Base-by-base conservation (phyloP, 2,797 vertebrate genomes). In the Bovichtus variegatus region DNA sequence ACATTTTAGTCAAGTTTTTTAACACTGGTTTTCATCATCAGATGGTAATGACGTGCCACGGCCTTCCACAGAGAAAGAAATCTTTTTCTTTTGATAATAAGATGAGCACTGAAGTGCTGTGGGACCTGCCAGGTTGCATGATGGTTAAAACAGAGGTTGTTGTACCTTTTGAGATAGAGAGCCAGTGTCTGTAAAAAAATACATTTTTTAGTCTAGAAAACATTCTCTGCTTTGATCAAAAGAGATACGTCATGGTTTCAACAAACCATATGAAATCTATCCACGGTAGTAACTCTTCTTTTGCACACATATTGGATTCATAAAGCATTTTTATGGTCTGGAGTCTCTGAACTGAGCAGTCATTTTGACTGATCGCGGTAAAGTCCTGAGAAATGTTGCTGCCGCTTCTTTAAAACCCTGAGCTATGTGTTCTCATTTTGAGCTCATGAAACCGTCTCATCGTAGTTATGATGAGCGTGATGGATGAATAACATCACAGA, bases 341-440 rank as follows among this genome's bases (percentile, higher is more conserved):
- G 69, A 51, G 50, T 57, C 44, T 72, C 54, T 41, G 34, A 67
- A 69, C 21, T 46, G 31, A 41, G 38, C 51, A 16, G 41, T 29
- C 25, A 49, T 58, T 53, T 21, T 71, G 40, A 47, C n/a, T 65
- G 46, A 77, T 63, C 10, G 0, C 68, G 31, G 63, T 4, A 47
- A 57, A 53, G 43, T 71, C 47, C 19, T 38, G 29, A 65, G 50
- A 59, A 59, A 64, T 36, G 31, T 29, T 71, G 47, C 9, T 36
- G 70, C 44, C 25, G 43, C 63, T 62, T 12, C 15, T 50, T 57
- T 11, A 15, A 23, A 34, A 51, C 43, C 63, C n/a, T 36, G 44
- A 63, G 31, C 31, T 64, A 23, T 43, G 72, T 49, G n/a, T 58
- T 43, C 69, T 71, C 61, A 51, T 71, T 63, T 57, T 16, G n/a